Base-by-base conservation (phyloP, 2,888 invertebrate species). In the Dorcus hopei region DNA sequence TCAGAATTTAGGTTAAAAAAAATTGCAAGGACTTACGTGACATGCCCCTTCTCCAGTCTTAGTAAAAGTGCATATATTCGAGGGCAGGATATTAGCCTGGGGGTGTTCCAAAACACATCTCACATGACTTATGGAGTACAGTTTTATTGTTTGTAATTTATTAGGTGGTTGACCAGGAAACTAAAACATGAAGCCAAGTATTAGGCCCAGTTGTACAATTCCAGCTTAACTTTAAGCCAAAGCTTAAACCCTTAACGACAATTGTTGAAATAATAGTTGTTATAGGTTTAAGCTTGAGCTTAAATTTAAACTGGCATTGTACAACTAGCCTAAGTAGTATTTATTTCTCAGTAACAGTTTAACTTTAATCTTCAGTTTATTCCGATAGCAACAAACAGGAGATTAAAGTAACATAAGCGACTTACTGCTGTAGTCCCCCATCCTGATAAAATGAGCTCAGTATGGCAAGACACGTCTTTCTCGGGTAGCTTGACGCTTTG, bases 61-160 rank as follows among this genome's bases (percentile, higher is more conserved):
- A 39, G 67, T 68, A 26, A 66, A 65, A 1, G 71, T 72, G 50
- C 71, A 72, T 14, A 72, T 57, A 57, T 69, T 66, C 1, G 62
- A 58, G 19, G 52, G 48, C 2, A 52, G 41, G 42, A 68, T 52
- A 5, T 45, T 49, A 43, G 45, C 42, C 9, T 40, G 45, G 7
- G 53, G 56, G 48, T 62, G 65, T 16, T 57, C 61, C 80, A 80
- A 63, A 85, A 85, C 40, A 52, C 68, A 68, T 57, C 80, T 78
- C 7, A 80, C 80, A 55, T 80, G 78, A 0, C 80, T 77, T 42
- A 86, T 79, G 11, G 84, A 80, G 9, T 73, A 76, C 1, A 84
- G 72, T 1, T 85, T 79, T 60, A 85, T 67, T 65, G 80, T 78
- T 76, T 81, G 84, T 54, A 86, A 72, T 48, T 81, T 76, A 59